Conservation (phyloP, 1,140 invertebrate genomes). For the Neodiprion fabricii region DNA sequence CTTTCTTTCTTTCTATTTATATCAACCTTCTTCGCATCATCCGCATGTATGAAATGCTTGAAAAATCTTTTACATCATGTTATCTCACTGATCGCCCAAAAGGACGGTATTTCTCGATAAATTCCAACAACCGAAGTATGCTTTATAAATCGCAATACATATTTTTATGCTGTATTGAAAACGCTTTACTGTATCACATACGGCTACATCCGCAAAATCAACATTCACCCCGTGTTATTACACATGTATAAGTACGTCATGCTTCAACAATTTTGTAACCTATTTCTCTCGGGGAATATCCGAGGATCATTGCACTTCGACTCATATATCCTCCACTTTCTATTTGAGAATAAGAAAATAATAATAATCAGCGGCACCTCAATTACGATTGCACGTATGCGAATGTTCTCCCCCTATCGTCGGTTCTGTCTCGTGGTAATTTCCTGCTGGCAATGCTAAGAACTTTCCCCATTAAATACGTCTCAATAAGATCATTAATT, state of each 20-base stretch:
- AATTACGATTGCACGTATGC: not conserved
- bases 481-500: constrained; percentile 38
- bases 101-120: not conserved
- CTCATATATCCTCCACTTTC: no score
- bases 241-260: no score
- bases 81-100: not conserved
- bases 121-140: not conserved
- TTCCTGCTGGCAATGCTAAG: constrained; percentile 21
- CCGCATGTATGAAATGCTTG: not conserved
- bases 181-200: no score
- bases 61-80: not conserved
- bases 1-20: not conserved
- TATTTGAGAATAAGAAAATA: no score
- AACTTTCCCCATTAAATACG: constrained; percentile 38
- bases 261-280: no score
- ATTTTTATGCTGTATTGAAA: no score
- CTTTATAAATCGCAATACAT: not conserved
- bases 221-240: no score
- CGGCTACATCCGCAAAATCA: no score
- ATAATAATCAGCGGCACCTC: not conserved
- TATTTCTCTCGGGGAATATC: no score
- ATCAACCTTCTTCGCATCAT: not conserved
- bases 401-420: not conserved
- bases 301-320: no score
- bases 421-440: constrained; percentile 18